Conservation (phyloP, 1,140 invertebrate species). For the Araneus ventricosus region DNA sequence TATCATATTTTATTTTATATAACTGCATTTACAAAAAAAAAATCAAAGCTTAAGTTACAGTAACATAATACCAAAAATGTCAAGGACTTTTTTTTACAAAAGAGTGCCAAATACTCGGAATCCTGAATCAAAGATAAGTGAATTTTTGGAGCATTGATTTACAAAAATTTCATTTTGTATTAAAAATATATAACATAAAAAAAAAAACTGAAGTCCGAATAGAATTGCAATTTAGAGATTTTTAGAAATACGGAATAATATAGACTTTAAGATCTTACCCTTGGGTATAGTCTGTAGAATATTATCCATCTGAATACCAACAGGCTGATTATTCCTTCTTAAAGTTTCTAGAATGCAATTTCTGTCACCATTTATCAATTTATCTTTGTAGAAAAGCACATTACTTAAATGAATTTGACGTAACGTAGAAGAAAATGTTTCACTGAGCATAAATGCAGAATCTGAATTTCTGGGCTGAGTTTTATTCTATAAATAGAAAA, state of each 20-base stretch:
- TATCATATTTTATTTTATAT: no score
- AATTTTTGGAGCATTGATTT: no score
- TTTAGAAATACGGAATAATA: neutral
- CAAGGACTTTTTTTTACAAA: no score
- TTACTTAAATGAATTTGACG: conserved; percentile 45
- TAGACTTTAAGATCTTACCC: neutral
- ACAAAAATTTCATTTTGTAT: no score
- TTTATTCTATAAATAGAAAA: neutral
- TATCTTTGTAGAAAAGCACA: neutral
- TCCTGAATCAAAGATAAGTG: no score
- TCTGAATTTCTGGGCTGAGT: neutral
- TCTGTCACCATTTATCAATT: neutral
- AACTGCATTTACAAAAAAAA: no score
- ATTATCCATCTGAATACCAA: neutral
- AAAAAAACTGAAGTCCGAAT: no score
- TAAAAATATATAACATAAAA: no score
- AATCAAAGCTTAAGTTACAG: no score
- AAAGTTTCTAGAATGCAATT: neutral
- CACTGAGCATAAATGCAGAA: conserved; percentile 38
- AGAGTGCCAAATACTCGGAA: no score
- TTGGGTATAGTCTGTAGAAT: neutral
- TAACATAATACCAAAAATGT: no score
- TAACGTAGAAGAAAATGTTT: conserved; percentile 48
- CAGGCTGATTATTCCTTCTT: neutral
- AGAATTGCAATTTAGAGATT: no score